These are phyloP conservation scores for Etheostoma perlongum DNA, from an alignment of 2,797 vertebrate genomes.

Conservation along the genomic window DNA sequence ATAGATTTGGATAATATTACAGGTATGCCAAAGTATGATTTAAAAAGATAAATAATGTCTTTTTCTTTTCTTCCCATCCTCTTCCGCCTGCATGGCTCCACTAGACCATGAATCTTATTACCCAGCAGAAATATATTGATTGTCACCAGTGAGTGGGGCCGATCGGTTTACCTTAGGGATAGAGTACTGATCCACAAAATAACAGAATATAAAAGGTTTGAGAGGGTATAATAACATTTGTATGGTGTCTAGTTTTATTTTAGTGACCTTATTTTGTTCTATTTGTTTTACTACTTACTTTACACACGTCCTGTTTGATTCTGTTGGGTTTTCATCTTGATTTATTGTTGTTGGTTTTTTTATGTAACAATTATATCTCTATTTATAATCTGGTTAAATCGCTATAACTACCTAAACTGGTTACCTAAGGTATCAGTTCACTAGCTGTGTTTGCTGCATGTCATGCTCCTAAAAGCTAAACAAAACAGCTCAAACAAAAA, in stretches of 20 bases:
- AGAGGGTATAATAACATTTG: neutral
- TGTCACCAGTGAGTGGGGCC: conserved; percentile 4
- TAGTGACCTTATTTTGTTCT: neutral
- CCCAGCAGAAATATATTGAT: conserved; percentile 42
- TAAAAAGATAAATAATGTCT: neutral
- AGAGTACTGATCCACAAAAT: conserved; percentile 39
- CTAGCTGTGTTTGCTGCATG: neutral
- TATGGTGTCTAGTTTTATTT: neutral
- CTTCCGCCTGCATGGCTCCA: conserved; percentile 13
- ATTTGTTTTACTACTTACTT: neutral
- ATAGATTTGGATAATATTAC: neutral
- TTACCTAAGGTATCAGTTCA: neutral
- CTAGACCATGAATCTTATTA: conserved; percentile 26
- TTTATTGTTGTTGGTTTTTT: neutral
- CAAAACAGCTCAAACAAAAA: neutral
- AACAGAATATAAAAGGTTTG: conserved; percentile 8
- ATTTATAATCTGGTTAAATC: neutral
- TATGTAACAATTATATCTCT: neutral
- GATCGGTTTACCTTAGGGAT: conserved; percentile 45
- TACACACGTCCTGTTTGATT: neutral
- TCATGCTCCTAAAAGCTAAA: neutral
- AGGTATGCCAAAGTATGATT: neutral
- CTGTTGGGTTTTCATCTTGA: neutral
- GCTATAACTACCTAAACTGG: neutral
- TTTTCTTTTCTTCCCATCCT: neutral